Evolutionary conservation across 2,888 invertebrate species (phyloP), one percentile per base, ranked within the genome.

Genomic region (Caenorhabditis virilis): DNA sequence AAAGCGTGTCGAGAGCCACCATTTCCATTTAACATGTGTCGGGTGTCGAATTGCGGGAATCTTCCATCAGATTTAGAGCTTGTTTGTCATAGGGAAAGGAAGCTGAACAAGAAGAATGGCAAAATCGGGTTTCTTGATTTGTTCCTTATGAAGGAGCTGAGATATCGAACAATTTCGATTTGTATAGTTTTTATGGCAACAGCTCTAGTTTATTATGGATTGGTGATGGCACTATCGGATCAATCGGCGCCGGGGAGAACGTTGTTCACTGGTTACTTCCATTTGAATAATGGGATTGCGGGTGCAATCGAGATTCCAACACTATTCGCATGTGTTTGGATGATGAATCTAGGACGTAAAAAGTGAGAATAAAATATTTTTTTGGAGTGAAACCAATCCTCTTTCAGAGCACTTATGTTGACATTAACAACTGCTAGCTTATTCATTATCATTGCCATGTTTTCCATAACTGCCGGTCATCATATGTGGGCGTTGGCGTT

Each of bases 151-250:
- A 61, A 60, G 35, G 73, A 70, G 43, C 60, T 73, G 7, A 62
- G 73, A 15, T 73, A 66, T 41, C 69, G 83, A 16, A 83, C 80
- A 7, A 63, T 76, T 11, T 76, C 78, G 39, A 67, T 83, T 16
- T 80, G 79, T 56, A 66, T 78, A 13, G 77, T 82, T n/a, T 82
- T 83, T 77, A 76, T 81, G 35, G 83, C 83, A 6, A 82, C 82
- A 7, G 83, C 83, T 7, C 71, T 83, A 11, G 83, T 83, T 20
- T 83, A 83, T 72, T 83, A 83, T 56, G 83, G 83, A 26, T 55
- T 83, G 23, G 80, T 84, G 18, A 79, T 83, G 54, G 79, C 80
- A 23, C 73, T 80, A 7, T 80, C 79, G 27, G 81, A 80, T 60
- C 80, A 82, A 57, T 82, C 82, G 1, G 79, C 79, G 0, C 82